Conservation (phyloP, 2,113 vertebrate species). For the Mohoua ochrocephala region DNA sequence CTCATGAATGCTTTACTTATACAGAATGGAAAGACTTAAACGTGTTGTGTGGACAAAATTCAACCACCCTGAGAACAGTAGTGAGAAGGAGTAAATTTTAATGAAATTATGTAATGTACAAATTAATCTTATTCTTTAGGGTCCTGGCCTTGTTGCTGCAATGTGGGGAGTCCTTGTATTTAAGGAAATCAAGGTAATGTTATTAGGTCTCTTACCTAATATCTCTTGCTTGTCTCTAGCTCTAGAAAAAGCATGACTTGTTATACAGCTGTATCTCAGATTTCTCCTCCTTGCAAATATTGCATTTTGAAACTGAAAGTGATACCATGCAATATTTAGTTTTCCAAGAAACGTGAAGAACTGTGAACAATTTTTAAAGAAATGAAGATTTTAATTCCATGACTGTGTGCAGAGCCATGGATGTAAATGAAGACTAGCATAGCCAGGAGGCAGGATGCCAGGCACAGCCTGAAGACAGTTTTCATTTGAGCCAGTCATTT, state of each 20-base stretch:
- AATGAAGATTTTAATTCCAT: not conserved
- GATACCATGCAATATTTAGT: not conserved
- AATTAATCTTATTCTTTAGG: constrained; percentile 67
- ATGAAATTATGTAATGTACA: not conserved
- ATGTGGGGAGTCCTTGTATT: constrained; percentile 88
- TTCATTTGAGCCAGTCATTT: not conserved
- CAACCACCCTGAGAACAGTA: not conserved
- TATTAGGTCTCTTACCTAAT: not conserved
- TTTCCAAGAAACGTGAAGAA: not conserved
- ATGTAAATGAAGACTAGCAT: not conserved
- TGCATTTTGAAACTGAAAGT: not conserved
- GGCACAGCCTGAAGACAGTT: not conserved
- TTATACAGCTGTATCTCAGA: not conserved
- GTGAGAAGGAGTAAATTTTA: not conserved
- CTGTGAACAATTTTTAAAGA: not conserved
- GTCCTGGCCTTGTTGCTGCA: constrained; percentile 84
- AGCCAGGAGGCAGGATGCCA: not conserved
- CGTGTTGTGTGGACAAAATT: not conserved
- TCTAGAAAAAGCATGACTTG: not conserved
- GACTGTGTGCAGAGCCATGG: not conserved
- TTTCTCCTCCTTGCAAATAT: not conserved
- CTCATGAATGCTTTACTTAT: not conserved
- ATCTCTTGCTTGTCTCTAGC: not conserved
- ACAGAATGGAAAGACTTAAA: not conserved
- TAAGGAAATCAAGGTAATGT: constrained; percentile 86